phyloP scores from a whole-genome alignment of 2,113 vertebrate species.

The Electrona antarctica region DNA sequence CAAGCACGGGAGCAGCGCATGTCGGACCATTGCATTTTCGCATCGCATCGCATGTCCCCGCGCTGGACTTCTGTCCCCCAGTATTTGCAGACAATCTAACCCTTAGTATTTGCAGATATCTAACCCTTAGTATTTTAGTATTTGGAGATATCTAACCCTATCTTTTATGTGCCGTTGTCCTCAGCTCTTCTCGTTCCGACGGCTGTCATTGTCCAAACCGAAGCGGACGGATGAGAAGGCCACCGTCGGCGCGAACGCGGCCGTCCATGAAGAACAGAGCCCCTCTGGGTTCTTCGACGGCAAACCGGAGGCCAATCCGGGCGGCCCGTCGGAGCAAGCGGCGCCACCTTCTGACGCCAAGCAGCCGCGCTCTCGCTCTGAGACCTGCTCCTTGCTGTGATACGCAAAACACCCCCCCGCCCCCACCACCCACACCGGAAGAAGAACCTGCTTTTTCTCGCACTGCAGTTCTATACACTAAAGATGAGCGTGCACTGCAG shows the following conservation, averaged over 20 bases:
- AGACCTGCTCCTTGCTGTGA: conserved; percentile 72
- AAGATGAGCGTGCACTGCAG: no score
- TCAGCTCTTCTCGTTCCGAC: conserved; percentile 75
- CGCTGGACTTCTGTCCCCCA: no score
- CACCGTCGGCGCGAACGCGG: background rate
- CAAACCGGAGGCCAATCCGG: conserved; percentile 1
- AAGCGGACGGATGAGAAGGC: conserved; percentile 40
- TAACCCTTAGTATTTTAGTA: no score
- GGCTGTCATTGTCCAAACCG: conserved; percentile 54
- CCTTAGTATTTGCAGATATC: no score
- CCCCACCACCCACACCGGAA: background rate
- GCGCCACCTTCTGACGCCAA: background rate
- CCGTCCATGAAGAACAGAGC: background rate
- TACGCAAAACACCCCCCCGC: background rate
- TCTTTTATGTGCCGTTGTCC: background rate
- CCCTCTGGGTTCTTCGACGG: background rate
- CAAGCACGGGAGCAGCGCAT: no score
- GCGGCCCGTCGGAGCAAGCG: background rate
- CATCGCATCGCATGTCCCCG: no score
- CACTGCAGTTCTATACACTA: no score
- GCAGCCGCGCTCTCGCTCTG: conserved; percentile 65
- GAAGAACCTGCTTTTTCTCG: background rate
- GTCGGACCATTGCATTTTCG: no score
- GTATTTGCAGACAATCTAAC: no score
- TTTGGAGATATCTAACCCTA: background rate